Percentiles rank a stretch among this genome's conserved stretches.
phyloP scores from a whole-genome alignment of 2,797 vertebrate species.

The Pseudomugil gertrudae region DNA sequence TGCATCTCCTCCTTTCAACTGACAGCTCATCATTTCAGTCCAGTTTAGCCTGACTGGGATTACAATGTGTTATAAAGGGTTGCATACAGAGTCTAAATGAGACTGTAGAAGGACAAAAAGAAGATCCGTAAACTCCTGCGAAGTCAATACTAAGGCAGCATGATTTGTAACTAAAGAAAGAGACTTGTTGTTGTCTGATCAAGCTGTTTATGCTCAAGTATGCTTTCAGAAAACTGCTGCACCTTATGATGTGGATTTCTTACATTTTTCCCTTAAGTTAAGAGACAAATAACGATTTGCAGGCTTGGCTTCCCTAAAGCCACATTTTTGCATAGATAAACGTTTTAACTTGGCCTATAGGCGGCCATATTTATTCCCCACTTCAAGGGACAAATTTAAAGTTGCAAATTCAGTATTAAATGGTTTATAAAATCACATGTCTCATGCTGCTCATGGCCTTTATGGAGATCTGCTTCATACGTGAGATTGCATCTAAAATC shows the following conservation, averaged over 20 bases:
- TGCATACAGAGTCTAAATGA: background rate
- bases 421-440: background rate
- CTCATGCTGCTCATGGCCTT: background rate
- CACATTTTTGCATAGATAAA: background rate
- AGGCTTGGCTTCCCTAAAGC: too few relatives aligned
- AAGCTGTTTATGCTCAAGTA: too few relatives aligned
- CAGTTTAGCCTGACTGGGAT: slow-evolving; percentile 17
- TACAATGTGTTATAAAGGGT: background rate
- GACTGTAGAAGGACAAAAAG: background rate
- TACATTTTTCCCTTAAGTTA: too few relatives aligned
- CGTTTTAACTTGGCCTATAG: background rate
- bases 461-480: background rate
- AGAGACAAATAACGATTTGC: too few relatives aligned
- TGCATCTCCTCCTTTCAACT: slow-evolving; percentile 19
- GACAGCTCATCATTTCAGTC: slow-evolving; percentile 14
- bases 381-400: background rate
- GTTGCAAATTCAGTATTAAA: too few relatives aligned
- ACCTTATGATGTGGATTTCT: too few relatives aligned
- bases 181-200: too few relatives aligned
- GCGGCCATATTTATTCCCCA: background rate
- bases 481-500: background rate
- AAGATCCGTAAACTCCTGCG: background rate
- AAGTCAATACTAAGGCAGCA: background rate
- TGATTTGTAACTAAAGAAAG: background rate
- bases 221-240: too few relatives aligned